These are phyloP conservation scores for Eupithecia centaureata DNA, from an alignment of 2,888 invertebrate species.

Conservation along the genomic window DNA sequence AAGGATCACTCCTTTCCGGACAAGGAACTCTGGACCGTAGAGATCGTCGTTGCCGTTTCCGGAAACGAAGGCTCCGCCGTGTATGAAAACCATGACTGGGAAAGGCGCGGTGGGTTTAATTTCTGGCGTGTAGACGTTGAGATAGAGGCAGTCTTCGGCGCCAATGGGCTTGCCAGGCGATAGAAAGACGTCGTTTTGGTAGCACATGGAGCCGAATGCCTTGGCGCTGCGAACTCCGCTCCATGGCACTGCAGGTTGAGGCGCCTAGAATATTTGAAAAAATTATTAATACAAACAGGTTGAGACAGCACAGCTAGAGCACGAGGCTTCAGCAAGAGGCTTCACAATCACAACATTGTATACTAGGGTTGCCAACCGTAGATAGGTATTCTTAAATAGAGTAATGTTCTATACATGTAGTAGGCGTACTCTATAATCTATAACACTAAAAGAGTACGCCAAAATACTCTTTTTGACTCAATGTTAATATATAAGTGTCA, in stretches of 20 bases:
- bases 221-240: conserved; percentile 64
- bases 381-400: too few relatives aligned
- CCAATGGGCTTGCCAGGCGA: conserved; percentile 41
- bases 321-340: too few relatives aligned
- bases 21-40: conserved; percentile 69
- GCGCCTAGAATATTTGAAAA: conserved; percentile 55
- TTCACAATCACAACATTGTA: too few relatives aligned
- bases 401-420: too few relatives aligned
- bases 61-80: conserved; percentile 62
- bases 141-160: conserved; percentile 70
- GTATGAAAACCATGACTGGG: conserved; percentile 73
- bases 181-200: conserved; percentile 52
- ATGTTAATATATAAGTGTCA: too few relatives aligned
- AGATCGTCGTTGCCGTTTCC: conserved; percentile 65
- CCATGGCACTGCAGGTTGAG: conserved; percentile 64
- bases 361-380: too few relatives aligned
- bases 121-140: conserved; percentile 71
- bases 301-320: too few relatives aligned
- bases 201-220: conserved; percentile 59
- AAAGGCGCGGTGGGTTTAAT: conserved; percentile 49
- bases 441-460: too few relatives aligned
- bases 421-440: too few relatives aligned
- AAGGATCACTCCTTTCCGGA: conserved; percentile 64
- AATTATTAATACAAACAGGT: too few relatives aligned
- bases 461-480: too few relatives aligned